Base-by-base conservation (phyloP, 1,140 invertebrate species). In the Brachionus calyciflorus region DNA sequence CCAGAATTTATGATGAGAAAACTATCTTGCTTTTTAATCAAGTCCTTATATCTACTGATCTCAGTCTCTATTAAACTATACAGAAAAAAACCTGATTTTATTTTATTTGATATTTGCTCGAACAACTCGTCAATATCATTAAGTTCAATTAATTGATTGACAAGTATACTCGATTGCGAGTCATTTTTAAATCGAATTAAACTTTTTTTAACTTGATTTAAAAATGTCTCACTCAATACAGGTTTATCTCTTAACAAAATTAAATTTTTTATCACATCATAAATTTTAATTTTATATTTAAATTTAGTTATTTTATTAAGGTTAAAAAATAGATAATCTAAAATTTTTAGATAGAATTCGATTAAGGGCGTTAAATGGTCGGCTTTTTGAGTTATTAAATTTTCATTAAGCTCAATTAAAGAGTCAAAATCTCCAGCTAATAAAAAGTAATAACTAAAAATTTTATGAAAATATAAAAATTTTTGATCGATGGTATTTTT, bases 271-370 rank as follows among this genome's bases (percentile, higher is more conserved):
- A 60, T 37, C 10, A 60, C 5, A 60, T 17, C 33, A 70, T 49
- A 70, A 0, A 73, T 3, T 26, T 73, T 73, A 14, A 41, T 73
- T 73, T 55, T 49, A 14, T 30, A 73, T 26, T 40, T 73, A 55
- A 73, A 73, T 51, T 73, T 73, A 3, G 69, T 51, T 7, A 73
- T 49, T 10, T 40, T 51, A 19, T 28, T 14, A 14, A 40, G 14
- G 17, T 19, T 28, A 40, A 10, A 28, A 33, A 19, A 73, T 10
- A 51, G 19, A 17, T 51, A 73, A 24, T 73, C 37, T 19, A 73
- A 73, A 19, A 73, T 40, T 51, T 55, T 73, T 24, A 73, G 14
- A 73, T 73, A 73, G 41, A 73, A 73, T 14, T 73, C 65, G 10
- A 17, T 6, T 30, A 73, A 24, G 7, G 19, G 21, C 17, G 17